Base-by-base conservation (phyloP, 2,888 invertebrate species). In the Allacma fusca region DNA sequence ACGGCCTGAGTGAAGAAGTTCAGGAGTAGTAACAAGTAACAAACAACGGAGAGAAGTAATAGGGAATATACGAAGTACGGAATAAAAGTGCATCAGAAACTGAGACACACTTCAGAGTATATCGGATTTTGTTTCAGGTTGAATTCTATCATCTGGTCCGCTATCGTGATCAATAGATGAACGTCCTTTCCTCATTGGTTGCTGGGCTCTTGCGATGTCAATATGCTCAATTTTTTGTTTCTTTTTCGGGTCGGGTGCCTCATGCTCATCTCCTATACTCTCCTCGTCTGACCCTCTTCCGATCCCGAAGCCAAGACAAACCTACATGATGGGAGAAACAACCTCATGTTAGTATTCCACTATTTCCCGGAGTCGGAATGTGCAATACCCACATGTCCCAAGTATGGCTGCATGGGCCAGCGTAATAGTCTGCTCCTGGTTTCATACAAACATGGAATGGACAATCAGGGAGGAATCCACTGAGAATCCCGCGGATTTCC, bases 201-300 rank as follows among this genome's bases (percentile, higher is more conserved):
- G 73, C 16, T 75, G 72, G 34, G 77, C 68, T 40, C 68, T 79
- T 34, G 72, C 75, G 59, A 77, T 77, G 26, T 79, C 79, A 24
- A 79, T 43, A 23, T 77, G 71, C 50, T 77, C 77, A n/a, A 71
- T 40, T 44, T 71, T 72, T 23, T 44, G 59, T 57, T 79, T 79
- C 75, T 64, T 73, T 65, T 68, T 78, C 7, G 72, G 78, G 23
- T 77, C 77, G 13, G 80, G 80, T 19, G 71, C 44, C 19, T 80
- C 79, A 34, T 81, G 81, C 68, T 83, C 83, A 78, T 83, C 83
- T n/a, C 83, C 83, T 70, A 83, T 82, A 67, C 83, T 83, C 67
- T 80, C 83, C 43, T 82, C 82, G 62, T 83, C 79, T 13, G 83
- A 80, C 44, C 80, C 82, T 62, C 83, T 74, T 43, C 79, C 73